A percentile compares a stretch with the other conserved stretches of the same genome.
Conservation (phyloP, 2,113 vertebrate genomes). For the Shinisaurus crocodilurus region DNA sequence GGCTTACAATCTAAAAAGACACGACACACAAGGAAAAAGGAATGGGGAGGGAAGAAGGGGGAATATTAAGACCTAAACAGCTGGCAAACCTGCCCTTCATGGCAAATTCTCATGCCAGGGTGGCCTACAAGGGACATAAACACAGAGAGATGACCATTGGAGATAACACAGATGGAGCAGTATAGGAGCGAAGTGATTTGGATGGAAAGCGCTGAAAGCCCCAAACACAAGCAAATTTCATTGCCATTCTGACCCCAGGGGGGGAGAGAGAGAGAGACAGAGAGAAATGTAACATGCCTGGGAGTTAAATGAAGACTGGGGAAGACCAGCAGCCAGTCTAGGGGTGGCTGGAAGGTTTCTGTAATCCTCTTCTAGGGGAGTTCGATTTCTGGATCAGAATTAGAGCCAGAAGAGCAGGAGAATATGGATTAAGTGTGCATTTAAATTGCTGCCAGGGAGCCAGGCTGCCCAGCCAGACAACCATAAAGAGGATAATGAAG, state of each 20-base stretch:
- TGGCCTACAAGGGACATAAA: background rate
- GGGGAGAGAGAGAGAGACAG: background rate
- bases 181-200: background rate
- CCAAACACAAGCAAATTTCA: background rate
- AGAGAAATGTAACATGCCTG: background rate
- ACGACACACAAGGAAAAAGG: no score
- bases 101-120: background rate
- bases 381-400: conserved; percentile 2
- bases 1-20: no score
- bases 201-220: background rate
- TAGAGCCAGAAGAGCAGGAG: background rate
- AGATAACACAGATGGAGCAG: background rate
- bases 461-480: background rate
- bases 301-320: background rate
- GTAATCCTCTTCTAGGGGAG: background rate
- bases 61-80: background rate
- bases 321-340: background rate
- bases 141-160: background rate
- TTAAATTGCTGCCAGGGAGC: background rate
- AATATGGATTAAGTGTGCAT: background rate
- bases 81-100: background rate
- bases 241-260: background rate
- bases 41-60: no score
- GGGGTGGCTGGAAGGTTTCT: background rate
- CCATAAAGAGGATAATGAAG: conserved; percentile 26